Base-by-base conservation (phyloP, 2,113 vertebrate genomes). In the Castor canadensis region DNA sequence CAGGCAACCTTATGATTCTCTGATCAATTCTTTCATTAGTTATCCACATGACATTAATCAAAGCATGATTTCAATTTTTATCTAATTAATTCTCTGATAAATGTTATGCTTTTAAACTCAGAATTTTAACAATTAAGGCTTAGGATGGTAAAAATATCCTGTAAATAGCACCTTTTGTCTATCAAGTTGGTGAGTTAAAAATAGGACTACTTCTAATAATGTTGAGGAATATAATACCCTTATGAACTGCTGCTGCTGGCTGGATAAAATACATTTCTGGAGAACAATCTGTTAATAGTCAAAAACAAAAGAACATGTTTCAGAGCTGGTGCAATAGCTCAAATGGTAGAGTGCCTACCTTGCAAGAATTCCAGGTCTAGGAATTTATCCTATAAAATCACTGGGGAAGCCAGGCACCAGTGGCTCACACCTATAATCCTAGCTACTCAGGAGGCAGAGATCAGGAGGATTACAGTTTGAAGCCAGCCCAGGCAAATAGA, bases 31-130 rank as follows among this genome's bases (percentile, higher is more conserved):
- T 91, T 56, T 69, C 22, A 84, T 58, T 38, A 85, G 43, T 3
- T 84, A 28, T 80, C 28, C 28, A 28, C 22, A 49, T 22, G 28
- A 73, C 64, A 62, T 66, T 40, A 64, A 62, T 16, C 24, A 73
- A 85, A 24, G 54, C 35, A 35, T n/a, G 67, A 83, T 22, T 35
- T 93, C 54, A 90, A 26, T 9, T 64, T 89, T 60, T n/a, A 83
- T 77, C 56, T 66, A 94, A 38, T 83, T 82, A 87, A 67, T 60
- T 93, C 19, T 84, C 49, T 91, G 24, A 77, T 64, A 90, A 95
- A 72, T 52, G 9, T 3, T 40, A 87, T 83, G 32, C 22, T 87
- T 90, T 56, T 43, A 66, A 90, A 64, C 28, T 82, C 62, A 26
- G 26, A 30, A 77, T 93, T 95, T 82, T 87, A 87, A 82, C 47